Percentiles rank a stretch among this genome's conserved stretches.
Evolutionary conservation across 2,888 invertebrate species (phyloP).

Genomic region (Tetranychus piercei): DNA sequence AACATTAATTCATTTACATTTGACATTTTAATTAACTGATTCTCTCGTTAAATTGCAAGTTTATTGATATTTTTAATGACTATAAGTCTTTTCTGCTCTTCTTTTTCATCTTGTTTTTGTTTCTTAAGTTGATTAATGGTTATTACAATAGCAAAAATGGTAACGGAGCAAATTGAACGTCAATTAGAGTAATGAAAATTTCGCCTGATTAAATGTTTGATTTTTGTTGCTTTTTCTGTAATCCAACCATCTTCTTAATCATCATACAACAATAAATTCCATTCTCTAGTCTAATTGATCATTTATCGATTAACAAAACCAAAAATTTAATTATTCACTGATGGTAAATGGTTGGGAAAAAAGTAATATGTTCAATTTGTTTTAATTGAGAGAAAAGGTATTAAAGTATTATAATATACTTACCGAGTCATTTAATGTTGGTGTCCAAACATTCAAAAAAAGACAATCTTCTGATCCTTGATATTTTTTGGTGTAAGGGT

Average conservation of each 20-base stretch:
- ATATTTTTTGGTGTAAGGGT: constrained; percentile 22
- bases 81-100: neutral
- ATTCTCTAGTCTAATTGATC: neutral
- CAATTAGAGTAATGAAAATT: neutral
- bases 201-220: neutral
- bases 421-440: constrained; percentile 26
- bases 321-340: too few relatives aligned
- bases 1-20: constrained; percentile 1
- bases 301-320: neutral
- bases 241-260: too few relatives aligned
- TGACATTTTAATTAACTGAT: neutral
- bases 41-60: neutral
- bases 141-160: neutral
- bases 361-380: neutral
- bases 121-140: neutral
- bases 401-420: constrained; percentile 6
- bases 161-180: neutral
- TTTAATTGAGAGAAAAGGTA: neutral
- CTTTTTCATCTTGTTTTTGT: neutral
- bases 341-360: too few relatives aligned
- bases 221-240: too few relatives aligned
- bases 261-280: too few relatives aligned
- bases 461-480: constrained; percentile 30
- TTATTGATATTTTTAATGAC: neutral
- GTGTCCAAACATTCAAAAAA: constrained; percentile 30